Conservation (phyloP, 1,140 invertebrate species). For the Aphaenogaster floridana region DNA sequence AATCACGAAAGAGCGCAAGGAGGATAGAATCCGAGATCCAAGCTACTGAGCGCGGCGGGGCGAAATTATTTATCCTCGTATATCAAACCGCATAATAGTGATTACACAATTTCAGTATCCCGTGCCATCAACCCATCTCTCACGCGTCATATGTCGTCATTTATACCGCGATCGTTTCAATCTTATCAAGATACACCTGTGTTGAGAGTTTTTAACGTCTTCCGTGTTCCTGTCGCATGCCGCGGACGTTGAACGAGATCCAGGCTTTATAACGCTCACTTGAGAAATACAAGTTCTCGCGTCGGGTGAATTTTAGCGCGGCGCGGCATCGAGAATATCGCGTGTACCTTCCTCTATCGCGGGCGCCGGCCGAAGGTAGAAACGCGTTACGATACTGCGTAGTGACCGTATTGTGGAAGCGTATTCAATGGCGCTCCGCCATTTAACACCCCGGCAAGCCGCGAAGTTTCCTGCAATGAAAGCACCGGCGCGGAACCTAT, state of each 20-base stretch:
- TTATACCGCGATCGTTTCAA: background rate
- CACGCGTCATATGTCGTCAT: constrained; percentile 10
- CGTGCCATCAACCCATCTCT: background rate
- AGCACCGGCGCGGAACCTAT: constrained; percentile 83
- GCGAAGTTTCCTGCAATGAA: constrained; percentile 85
- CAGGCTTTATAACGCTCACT: background rate
- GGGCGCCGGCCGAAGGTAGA: constrained; percentile 63
- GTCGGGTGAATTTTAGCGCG: constrained; percentile 42
- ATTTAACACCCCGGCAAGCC: constrained; percentile 84
- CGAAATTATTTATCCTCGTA: constrained; percentile 45
- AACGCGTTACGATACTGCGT: constrained; percentile 80
- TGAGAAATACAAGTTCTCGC: constrained; percentile 27
- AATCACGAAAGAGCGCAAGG: constrained; percentile 49
- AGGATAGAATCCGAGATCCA: constrained; percentile 47
- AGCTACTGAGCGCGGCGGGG: background rate
- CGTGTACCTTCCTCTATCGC: constrained; percentile 63
- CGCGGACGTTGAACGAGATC: background rate
- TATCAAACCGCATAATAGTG: background rate
- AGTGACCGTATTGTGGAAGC: constrained; percentile 83
- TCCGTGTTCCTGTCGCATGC: background rate
- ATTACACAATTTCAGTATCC: constrained; percentile 21
- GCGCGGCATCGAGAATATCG: constrained; percentile 54
- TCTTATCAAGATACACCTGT: background rate
- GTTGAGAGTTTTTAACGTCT: background rate
- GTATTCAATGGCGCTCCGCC: constrained; percentile 82